Conservation (phyloP, 2,888 invertebrate genomes). For the Nezara viridula region DNA sequence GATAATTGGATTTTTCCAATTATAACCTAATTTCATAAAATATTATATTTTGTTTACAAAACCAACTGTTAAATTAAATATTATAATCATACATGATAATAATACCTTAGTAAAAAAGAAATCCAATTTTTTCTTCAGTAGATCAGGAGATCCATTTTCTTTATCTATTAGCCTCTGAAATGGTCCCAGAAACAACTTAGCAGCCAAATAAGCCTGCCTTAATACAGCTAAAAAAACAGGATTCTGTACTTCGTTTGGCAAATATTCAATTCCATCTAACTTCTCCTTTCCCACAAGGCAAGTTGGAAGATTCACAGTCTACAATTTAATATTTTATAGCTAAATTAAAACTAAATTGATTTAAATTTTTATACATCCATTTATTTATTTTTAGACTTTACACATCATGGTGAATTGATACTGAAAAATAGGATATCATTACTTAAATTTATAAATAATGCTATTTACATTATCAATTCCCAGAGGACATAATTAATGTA, state of each 20-base stretch:
- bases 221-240: conserved; percentile 80
- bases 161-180: conserved; percentile 75
- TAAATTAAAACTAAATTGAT: not conserved
- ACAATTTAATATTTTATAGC: not conserved
- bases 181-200: conserved; percentile 86
- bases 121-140: conserved; percentile 80
- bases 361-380: too few species aligned
- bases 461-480: too few species aligned
- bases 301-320: conserved; percentile 62
- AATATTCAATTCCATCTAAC: conserved; percentile 78
- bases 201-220: conserved; percentile 86
- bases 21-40: not conserved
- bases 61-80: not conserved
- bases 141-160: conserved; percentile 70
- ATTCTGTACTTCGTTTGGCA: conserved; percentile 86
- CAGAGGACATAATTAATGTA: too few species aligned
- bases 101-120: conserved; percentile 76
- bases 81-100: not conserved
- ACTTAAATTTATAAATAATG: not conserved
- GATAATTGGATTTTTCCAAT: too few species aligned
- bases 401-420: too few species aligned
- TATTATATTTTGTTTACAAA: not conserved
- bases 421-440: conserved; percentile 1
- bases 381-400: too few species aligned
- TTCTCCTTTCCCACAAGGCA: conserved; percentile 50